Evolutionary conservation across 2,888 invertebrate species (phyloP), one percentile per base, ranked within the genome.

Genomic region (Laspeyria flexula): DNA sequence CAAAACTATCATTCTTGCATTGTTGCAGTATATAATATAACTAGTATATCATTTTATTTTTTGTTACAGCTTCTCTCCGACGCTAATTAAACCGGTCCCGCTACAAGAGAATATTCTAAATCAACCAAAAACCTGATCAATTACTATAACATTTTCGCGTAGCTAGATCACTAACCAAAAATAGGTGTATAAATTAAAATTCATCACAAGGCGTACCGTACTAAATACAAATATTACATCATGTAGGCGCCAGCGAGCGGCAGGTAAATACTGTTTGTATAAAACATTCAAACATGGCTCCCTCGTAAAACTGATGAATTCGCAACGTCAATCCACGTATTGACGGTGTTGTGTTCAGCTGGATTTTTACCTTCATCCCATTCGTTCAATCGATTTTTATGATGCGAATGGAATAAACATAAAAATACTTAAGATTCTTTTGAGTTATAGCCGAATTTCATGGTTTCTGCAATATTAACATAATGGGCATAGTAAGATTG

Each of bases 151-250:
- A 45, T 51, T 51, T 37, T 23, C 16, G 1, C 23, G 21, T 13
- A 27, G n/a, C 18, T 29, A 45, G 30, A 45, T 51, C 51, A 51
- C 18, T 11, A 12, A 42, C 41, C 35, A 27, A 43, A 44, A 51
- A 51, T 51, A 45, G 34, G 23, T 15, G 6, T 15, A 27, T 42
- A 45, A 47, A 59, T 66, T 66, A 62, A 66, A 58, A 66, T 66
- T 66, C 63, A 62, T 66, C 55, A 58, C 40, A 43, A 43, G 39
- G 37, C 34, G 33, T 11, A 12, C 16, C 34, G 34, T 34, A 18
- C 33, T 9, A 12, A 41, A 33, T 31, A 44, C 53, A 70, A 70
- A 66, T 53, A 70, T 70, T 49, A 66, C 70, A 44, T 70, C 57
- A 65, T 31, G 18, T 7, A n/a, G n/a, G n/a, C n/a, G n/a, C n/a